These are phyloP conservation scores for Cyanoderma ruficeps DNA, from an alignment of 2,113 vertebrate species.

Conservation along the genomic window DNA sequence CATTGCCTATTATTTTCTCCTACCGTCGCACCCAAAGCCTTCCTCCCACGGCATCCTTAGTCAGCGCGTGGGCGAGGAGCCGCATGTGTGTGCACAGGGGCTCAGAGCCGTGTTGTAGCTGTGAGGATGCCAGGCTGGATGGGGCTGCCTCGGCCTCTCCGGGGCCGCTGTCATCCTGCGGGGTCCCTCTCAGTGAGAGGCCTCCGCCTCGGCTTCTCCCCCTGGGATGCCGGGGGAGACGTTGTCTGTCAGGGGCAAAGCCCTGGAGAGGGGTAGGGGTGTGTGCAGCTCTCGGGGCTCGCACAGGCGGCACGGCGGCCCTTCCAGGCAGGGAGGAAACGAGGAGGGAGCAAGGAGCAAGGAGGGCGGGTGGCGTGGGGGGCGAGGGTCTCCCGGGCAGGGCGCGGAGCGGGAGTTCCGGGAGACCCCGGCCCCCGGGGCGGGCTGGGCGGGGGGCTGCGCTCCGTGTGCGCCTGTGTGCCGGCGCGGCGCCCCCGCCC, in stretches of 20 bases:
- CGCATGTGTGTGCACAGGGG: not conserved
- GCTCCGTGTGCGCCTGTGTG: not conserved
- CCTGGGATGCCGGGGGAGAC: not conserved
- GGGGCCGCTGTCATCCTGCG: not conserved
- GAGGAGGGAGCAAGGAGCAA: not conserved
- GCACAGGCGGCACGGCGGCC: not conserved
- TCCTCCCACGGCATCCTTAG: conserved; percentile 31
- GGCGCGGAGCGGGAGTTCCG: too few species aligned
- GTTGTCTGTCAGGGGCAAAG: not conserved
- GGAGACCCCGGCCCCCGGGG: not conserved
- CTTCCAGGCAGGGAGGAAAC: not conserved
- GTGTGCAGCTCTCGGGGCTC: not conserved
- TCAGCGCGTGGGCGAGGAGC: not conserved
- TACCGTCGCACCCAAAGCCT: conserved; percentile 8
- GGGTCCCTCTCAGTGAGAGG: not conserved
- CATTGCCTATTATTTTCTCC: not conserved
- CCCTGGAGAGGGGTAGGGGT: not conserved
- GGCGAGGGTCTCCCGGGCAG: not conserved
- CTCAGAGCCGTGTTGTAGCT: not conserved
- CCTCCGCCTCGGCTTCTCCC: not conserved
- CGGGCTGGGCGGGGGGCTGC: not conserved
- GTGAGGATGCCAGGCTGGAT: not conserved
- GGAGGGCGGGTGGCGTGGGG: not conserved
- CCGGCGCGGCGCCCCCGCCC: conserved; percentile 28
- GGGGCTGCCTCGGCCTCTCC: not conserved